phyloP scores from a whole-genome alignment of 2,888 invertebrate genomes.

The Lycophotia porphyrea region DNA sequence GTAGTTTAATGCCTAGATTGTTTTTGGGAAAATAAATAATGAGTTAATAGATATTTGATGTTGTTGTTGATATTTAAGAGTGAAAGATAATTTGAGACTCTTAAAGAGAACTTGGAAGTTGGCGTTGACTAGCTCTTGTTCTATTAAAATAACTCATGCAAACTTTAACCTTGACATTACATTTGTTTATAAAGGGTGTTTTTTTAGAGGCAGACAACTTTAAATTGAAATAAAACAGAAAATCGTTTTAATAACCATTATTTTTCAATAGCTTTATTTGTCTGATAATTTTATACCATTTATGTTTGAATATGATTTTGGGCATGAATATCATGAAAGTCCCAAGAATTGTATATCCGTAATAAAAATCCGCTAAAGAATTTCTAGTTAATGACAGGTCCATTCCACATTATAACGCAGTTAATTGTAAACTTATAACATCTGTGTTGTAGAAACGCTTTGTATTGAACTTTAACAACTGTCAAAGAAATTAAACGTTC shows the following conservation, averaged over 20 bases:
- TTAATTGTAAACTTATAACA: slow-evolving; percentile 24
- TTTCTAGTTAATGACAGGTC: not conserved
- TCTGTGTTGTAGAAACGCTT: slow-evolving; percentile 36
- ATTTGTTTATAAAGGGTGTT: not conserved
- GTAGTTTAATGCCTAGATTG: not conserved
- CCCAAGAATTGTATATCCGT: not conserved
- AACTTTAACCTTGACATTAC: not conserved
- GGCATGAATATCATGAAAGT: not conserved
- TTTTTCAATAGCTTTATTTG: not conserved
- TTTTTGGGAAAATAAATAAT: slow-evolving; percentile 18
- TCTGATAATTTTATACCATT: not conserved
- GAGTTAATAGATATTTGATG: too few relatives aligned
- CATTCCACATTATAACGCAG: not conserved
- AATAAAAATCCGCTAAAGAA: slow-evolving; percentile 13
- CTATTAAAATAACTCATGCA: not conserved
- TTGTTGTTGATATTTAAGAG: not conserved
- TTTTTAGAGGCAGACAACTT: not conserved
- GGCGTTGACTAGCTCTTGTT: not conserved
- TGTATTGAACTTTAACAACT: slow-evolving; percentile 57
- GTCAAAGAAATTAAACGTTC: slow-evolving; percentile 41
- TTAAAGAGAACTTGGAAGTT: not conserved
- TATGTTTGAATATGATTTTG: not conserved
- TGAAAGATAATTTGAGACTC: not conserved
- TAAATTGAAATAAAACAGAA: not conserved
- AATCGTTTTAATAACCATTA: not conserved